phyloP scores from a whole-genome alignment of 53 echinoderm and acorn worm genomes.

The Holothuria leucospilota region DNA sequence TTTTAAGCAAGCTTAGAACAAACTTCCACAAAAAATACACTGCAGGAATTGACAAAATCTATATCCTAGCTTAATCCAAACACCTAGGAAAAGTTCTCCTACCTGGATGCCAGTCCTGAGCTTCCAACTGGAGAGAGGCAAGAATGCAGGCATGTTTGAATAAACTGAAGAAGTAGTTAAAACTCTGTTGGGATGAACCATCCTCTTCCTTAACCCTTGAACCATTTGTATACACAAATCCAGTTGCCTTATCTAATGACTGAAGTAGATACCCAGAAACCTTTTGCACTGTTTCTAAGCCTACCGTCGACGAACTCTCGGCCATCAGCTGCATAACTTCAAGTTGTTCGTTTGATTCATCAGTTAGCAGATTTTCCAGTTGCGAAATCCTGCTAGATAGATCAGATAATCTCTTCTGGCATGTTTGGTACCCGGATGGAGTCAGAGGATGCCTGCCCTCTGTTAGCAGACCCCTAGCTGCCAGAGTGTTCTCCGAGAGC shows the following conservation, averaged over 20 bases:
- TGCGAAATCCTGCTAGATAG: constrained; percentile 10
- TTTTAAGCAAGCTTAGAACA: no score
- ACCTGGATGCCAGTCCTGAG: constrained; percentile 87
- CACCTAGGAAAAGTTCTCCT: not conserved
- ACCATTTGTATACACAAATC: not conserved
- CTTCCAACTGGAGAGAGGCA: constrained; percentile 82
- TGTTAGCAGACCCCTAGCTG: not conserved
- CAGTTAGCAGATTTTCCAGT: not conserved
- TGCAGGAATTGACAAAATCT: no score
- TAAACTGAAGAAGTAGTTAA: constrained; percentile 83
- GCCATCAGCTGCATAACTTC: constrained; percentile 13
- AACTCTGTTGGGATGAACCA: constrained; percentile 34
- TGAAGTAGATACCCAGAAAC: constrained; percentile 69
- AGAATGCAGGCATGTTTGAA: constrained; percentile 89
- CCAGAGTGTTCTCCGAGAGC: not conserved
- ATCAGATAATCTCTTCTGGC: constrained; percentile 6
- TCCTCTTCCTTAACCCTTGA: constrained; percentile 45
- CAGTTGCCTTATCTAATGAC: constrained; percentile 69
- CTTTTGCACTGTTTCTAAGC: constrained; percentile 68
- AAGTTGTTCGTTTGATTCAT: not conserved
- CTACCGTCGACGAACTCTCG: constrained; percentile 7
- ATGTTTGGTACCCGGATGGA: not conserved
- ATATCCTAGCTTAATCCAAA: no score
- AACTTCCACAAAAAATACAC: no score
- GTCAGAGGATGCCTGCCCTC: constrained; percentile 6